Percentiles rank a stretch among this genome's conserved stretches.
Conservation (phyloP, 1,140 invertebrate genomes). For the Ruditapes philippinarum region DNA sequence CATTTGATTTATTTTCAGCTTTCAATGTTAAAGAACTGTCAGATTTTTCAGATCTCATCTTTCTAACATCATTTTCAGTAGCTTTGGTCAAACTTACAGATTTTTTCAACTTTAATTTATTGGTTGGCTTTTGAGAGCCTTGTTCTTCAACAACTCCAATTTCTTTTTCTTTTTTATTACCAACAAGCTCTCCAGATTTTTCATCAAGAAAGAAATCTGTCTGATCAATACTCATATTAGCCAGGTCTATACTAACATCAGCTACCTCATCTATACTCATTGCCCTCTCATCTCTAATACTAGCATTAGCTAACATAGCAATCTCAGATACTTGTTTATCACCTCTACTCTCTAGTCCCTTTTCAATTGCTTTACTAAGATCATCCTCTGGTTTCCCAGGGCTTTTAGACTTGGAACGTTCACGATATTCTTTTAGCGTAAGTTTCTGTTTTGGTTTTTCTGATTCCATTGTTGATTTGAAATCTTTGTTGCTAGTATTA, state of each 20-base stretch:
- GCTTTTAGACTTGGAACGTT: conserved; percentile 52
- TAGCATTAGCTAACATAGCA: not conserved
- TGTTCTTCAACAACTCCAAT: not conserved
- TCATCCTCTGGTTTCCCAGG: conserved; percentile 15
- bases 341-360: not conserved
- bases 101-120: conserved; percentile 51
- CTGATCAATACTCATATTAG: conserved; percentile 56
- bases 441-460: conserved; percentile 48
- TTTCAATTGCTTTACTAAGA: not conserved
- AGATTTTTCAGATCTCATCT: conserved; percentile 42
- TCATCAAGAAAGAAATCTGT: conserved; percentile 30
- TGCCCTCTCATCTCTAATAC: conserved; percentile 22
- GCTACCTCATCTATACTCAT: conserved; percentile 33
- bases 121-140: not conserved
- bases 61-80: not conserved
- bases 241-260: conserved; percentile 52
- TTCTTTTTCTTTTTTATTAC: not conserved
- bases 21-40: conserved; percentile 28
- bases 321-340: not conserved
- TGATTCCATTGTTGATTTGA: not conserved
- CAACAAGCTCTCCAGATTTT: conserved; percentile 30
- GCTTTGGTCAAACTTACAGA: conserved; percentile 15
- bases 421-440: conserved; percentile 8
- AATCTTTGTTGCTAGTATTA: not conserved
- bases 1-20: not conserved